Percentiles rank a stretch among this genome's conserved stretches.
phyloP scores from a whole-genome alignment of 2,888 invertebrate genomes.

The Athalia cordata region DNA sequence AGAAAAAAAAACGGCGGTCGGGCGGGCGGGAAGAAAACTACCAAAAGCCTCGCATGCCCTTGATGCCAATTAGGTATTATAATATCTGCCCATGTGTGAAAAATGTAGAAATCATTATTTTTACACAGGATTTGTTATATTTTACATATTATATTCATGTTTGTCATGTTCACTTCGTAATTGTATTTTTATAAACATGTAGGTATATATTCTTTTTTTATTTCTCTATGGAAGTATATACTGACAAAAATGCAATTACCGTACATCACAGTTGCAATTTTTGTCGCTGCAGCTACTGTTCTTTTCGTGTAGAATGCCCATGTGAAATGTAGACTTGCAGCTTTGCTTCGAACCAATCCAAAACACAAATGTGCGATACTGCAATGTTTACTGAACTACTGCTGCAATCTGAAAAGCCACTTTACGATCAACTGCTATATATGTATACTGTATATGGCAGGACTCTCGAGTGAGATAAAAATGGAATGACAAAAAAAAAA shows the following conservation, averaged over 20 bases:
- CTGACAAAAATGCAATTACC: not conserved
- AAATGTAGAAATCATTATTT: too few relatives aligned
- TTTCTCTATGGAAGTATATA: too few relatives aligned
- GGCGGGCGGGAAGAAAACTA: too few relatives aligned
- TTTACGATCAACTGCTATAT: not conserved
- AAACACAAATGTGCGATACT: not conserved
- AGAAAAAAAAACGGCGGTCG: too few relatives aligned
- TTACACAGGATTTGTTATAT: too few relatives aligned
- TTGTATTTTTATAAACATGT: too few relatives aligned
- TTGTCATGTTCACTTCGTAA: too few relatives aligned
- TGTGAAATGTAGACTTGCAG: not conserved
- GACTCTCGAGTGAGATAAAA: not conserved
- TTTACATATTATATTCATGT: too few relatives aligned
- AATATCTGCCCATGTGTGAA: too few relatives aligned
- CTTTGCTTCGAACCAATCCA: not conserved
- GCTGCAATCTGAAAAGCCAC: not conserved
- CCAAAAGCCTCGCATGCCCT: too few relatives aligned
- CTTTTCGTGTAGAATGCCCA: not conserved
- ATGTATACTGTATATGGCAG: not conserved
- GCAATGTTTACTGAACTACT: not conserved
- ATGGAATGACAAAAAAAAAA: not conserved
- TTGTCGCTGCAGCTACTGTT: constrained; percentile 1
- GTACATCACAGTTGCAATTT: constrained; percentile 10
- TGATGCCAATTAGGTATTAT: too few relatives aligned
- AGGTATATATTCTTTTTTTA: too few relatives aligned